Percentiles rank a stretch among this genome's conserved stretches.
Evolutionary conservation across 2,888 invertebrate species (phyloP).

Genomic region (Netelia inedita): DNA sequence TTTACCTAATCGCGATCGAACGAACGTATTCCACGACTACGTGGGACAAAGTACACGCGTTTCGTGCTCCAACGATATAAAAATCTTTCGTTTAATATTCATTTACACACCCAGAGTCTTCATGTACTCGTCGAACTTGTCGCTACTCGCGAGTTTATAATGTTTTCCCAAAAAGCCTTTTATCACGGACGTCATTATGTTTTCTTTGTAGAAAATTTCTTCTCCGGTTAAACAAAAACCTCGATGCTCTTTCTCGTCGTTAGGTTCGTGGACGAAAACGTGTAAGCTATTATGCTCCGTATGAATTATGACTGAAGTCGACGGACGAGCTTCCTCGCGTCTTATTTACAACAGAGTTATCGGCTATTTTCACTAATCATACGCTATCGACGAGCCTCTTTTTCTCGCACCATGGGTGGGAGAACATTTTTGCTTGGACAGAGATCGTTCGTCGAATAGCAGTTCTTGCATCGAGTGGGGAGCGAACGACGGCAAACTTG

Average conservation of each 20-base stretch:
- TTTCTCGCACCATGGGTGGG: background rate
- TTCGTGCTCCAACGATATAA: background rate
- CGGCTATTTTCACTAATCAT: slow-evolving; percentile 13
- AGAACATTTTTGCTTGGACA: background rate
- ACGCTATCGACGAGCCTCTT: slow-evolving; percentile 8
- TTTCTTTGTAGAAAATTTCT: no score
- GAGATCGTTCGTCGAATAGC: background rate
- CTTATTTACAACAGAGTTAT: slow-evolving; percentile 38
- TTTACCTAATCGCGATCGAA: background rate
- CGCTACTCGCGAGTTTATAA: slow-evolving; percentile 92
- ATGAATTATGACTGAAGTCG: slow-evolving; percentile 18
- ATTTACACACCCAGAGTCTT: slow-evolving; percentile 91
- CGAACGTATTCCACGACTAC: background rate
- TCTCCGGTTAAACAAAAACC: no score
- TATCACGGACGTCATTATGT: slow-evolving; percentile 40
- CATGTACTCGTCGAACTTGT: slow-evolving; percentile 96
- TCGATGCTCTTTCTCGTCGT: no score
- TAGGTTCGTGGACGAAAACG: no score
- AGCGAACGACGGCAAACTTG: background rate
- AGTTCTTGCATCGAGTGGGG: background rate
- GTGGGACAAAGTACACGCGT: background rate
- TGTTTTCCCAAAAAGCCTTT: slow-evolving; percentile 89
- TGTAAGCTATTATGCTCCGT: background rate
- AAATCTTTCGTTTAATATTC: background rate
- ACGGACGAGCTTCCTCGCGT: slow-evolving; percentile 4